phyloP scores from a whole-genome alignment of 1,140 invertebrate genomes.

The Brachystomella parvula region DNA sequence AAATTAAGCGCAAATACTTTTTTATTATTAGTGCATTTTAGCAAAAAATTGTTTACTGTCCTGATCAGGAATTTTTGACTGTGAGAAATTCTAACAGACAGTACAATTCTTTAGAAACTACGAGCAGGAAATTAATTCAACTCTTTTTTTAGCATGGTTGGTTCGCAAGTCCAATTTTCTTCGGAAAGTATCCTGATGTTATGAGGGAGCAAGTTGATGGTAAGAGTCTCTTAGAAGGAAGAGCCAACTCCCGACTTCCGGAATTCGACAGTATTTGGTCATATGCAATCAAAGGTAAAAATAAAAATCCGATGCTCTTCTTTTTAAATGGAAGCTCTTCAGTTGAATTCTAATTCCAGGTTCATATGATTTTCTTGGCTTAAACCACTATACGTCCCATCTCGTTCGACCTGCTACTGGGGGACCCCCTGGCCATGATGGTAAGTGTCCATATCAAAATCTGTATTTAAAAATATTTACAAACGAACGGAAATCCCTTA shows the following conservation, averaged over 20 bases:
- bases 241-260: slow-evolving; percentile 23
- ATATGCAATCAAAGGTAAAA: slow-evolving; percentile 17
- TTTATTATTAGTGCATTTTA: too few relatives aligned
- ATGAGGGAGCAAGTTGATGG: slow-evolving; percentile 31
- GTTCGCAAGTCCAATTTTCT: slow-evolving; percentile 25
- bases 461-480: too few relatives aligned
- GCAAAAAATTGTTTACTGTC: too few relatives aligned
- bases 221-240: slow-evolving; percentile 26
- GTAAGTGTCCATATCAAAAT: too few relatives aligned
- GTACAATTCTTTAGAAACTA: too few relatives aligned
- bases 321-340: background rate
- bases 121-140: background rate
- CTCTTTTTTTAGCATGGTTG: slow-evolving; percentile 23
- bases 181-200: slow-evolving; percentile 42
- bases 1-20: background rate
- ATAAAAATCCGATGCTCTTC: background rate
- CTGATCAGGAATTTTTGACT: too few relatives aligned
- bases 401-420: background rate
- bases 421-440: background rate
- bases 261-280: slow-evolving; percentile 22
- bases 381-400: slow-evolving; percentile 17
- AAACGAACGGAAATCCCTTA: too few relatives aligned
- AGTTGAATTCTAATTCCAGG: slow-evolving; percentile 41
- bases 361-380: slow-evolving; percentile 13
- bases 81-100: too few relatives aligned